phyloP scores from a whole-genome alignment of 2,797 vertebrate genomes.

The Cyprinella venusta region DNA sequence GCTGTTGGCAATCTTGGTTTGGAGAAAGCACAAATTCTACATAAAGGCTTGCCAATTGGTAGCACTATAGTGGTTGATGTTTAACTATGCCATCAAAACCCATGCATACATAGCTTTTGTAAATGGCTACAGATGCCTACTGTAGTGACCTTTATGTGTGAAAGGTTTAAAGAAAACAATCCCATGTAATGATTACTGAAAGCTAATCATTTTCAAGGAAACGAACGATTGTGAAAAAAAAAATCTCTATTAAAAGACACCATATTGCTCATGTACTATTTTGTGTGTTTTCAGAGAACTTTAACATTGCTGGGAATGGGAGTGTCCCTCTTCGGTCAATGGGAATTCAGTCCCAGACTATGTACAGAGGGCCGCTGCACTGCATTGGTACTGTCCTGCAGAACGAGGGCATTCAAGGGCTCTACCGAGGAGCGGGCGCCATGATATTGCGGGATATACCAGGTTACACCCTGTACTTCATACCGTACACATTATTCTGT shows the following conservation, averaged over 20 bases:
- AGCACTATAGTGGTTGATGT: neutral
- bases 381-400: conserved; percentile 87
- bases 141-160: neutral
- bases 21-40: neutral
- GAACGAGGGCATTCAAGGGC: conserved; percentile 84
- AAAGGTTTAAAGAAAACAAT: neutral
- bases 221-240: neutral
- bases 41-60: neutral
- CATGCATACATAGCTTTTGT: neutral
- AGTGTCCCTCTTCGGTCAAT: conserved; percentile 69
- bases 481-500: conserved; percentile 87
- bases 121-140: neutral
- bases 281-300: conserved; percentile 72
- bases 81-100: neutral
- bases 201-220: conserved; percentile 1
- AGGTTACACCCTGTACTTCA: conserved; percentile 92
- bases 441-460: conserved; percentile 94
- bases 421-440: conserved; percentile 88
- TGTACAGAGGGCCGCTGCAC: conserved; percentile 89
- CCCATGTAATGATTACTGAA: conserved; percentile 8
- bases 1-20: neutral
- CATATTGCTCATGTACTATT: neutral
- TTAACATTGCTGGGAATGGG: conserved; percentile 74
- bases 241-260: neutral
- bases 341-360: conserved; percentile 65